These are phyloP conservation scores for Amiota minor DNA, from an alignment of 2,888 invertebrate genomes.

Conservation along the genomic window DNA sequence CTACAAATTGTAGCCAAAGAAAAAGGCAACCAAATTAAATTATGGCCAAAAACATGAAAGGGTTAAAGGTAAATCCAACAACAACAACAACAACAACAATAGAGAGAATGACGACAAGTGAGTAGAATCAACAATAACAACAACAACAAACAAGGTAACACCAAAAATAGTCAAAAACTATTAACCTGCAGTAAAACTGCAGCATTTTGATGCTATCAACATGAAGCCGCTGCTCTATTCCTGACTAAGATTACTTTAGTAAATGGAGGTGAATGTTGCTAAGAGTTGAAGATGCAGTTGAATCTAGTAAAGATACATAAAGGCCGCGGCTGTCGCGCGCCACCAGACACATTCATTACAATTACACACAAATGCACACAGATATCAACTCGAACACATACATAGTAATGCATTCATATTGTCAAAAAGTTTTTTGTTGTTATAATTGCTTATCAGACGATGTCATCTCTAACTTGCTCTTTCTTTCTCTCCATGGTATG, in stretches of 20 bases:
- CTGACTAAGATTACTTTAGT: background rate
- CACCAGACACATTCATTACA: conserved; percentile 49
- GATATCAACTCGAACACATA: background rate
- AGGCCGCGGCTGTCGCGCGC: conserved; percentile 49
- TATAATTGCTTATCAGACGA: conserved; percentile 53
- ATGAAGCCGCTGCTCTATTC: too few relatives aligned
- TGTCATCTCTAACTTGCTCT: conserved; percentile 51
- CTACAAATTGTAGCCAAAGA: conserved; percentile 65
- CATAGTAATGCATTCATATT: conserved; percentile 34
- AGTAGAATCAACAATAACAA: conserved; percentile 52
- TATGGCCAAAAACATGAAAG: conserved; percentile 53
- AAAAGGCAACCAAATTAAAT: conserved; percentile 58
- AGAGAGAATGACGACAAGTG: background rate
- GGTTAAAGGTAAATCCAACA: conserved; percentile 62
- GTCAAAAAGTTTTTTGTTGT: conserved; percentile 36
- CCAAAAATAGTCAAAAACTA: conserved; percentile 41
- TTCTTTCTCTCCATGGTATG: conserved; percentile 29
- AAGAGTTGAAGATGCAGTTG: background rate
- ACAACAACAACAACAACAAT: background rate
- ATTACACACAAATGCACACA: background rate
- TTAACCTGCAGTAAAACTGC: conserved; percentile 43
- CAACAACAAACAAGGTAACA: background rate
- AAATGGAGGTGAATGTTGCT: background rate
- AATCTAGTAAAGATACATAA: conserved; percentile 1
- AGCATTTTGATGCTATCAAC: conserved; percentile 46